Evolutionary conservation across 2,113 vertebrate species (phyloP), one percentile per base, ranked within the genome.

Genomic region (Ageneiosus marmoratus): DNA sequence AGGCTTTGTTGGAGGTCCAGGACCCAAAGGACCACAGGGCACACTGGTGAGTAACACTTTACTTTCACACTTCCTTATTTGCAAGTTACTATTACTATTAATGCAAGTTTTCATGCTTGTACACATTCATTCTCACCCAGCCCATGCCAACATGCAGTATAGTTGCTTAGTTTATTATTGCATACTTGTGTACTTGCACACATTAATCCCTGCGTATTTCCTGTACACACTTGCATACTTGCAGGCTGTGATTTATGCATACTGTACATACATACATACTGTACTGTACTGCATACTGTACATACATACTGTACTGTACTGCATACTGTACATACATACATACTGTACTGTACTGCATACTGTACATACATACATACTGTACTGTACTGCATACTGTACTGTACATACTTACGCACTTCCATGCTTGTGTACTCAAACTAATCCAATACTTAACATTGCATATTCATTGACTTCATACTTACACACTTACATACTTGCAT

Each of bases 1-100:
- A 65, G 98, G 98, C 75, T 89, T 94, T 16, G 88, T 84, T 88
- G 98, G 97, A 88, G 92, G 96, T 88, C 90, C 92, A 83, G 97
- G 98, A 77, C 96, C 96, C 0, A 99, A 96, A 94, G 97, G 98
- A 80, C 97, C 97, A 16, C 8, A 80, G 72, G 98, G 98, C 24
- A 90, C 92, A 87, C 83, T 92, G 91, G 98, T 99, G 93, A 95
- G 96, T 94, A 22, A 5, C 60, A 50, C 0, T 67, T 34, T 62
- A 13, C 12, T 69, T 27, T 46, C 41, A 37, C 60, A 41, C 48
- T 50, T 50, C 48, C 48, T 16, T 15, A 50, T 50, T 50, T 50
- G 13, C 48, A 50, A 15, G 2, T 50, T 50, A 11, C 4, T 16
- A 50, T 13, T 50, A 50, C 12, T 50, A 50, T 50, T 3, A 50